phyloP scores from a whole-genome alignment of 2,888 invertebrate species.

The Troglohyphantes excavatus region DNA sequence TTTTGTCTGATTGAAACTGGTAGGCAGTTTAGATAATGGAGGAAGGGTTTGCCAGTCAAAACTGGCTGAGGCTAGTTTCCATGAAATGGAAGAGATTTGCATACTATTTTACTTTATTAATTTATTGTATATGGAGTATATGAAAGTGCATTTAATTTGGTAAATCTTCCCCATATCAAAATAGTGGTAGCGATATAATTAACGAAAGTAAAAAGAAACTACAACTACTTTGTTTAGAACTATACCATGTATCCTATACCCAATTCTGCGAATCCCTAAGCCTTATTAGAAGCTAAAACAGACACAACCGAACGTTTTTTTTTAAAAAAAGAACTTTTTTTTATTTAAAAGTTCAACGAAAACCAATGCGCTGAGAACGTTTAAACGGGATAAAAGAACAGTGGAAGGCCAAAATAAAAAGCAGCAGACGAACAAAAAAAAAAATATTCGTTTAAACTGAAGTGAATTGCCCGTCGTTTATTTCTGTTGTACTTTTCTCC shows the following conservation, averaged over 20 bases:
- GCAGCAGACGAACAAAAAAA: neutral
- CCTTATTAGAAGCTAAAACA: neutral
- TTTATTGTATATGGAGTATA: no score
- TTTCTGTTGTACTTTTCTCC: slow-evolving; percentile 18
- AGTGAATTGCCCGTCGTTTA: slow-evolving; percentile 46
- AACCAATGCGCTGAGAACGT: slow-evolving; percentile 26
- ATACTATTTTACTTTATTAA: no score
- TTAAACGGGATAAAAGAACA: slow-evolving; percentile 17
- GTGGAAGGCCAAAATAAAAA: slow-evolving; percentile 3
- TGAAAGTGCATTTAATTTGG: slow-evolving; percentile 29
- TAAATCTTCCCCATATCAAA: neutral
- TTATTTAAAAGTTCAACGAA: neutral
- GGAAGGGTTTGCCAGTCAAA: no score
- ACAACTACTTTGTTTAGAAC: slow-evolving; percentile 5
- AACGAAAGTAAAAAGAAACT: slow-evolving; percentile 7
- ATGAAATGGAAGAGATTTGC: no score
- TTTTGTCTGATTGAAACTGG: no score
- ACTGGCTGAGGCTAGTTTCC: no score
- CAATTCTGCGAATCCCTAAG: slow-evolving; percentile 22
- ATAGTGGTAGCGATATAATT: neutral
- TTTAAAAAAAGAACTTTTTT: neutral
- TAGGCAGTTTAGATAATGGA: no score
- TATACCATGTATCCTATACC: slow-evolving; percentile 24
- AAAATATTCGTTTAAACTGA: slow-evolving; percentile 44
- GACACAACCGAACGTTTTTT: neutral